phyloP scores from a whole-genome alignment of 2,888 invertebrate species.

The Platycnemis pennipes region DNA sequence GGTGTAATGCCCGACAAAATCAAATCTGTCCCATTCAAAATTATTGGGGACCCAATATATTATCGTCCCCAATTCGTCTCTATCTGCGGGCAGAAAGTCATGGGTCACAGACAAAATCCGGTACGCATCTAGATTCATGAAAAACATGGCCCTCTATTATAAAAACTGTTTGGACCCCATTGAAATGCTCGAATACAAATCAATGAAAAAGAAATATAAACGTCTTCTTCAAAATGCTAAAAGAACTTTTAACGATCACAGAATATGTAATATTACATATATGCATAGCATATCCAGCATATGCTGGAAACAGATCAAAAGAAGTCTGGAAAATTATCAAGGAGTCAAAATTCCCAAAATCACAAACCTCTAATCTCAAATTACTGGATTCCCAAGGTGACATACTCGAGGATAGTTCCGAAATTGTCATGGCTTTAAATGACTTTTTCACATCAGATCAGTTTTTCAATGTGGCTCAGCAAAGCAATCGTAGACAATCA shows the following conservation, averaged over 20 bases:
- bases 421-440: neutral
- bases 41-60: too few species aligned
- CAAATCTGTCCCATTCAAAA: too few species aligned
- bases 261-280: neutral
- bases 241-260: neutral
- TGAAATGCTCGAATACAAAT: neutral
- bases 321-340: too few species aligned
- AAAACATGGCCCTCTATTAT: neutral
- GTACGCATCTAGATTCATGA: too few species aligned
- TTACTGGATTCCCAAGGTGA: constrained; percentile 7
- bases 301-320: neutral
- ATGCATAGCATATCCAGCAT: too few species aligned
- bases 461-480: neutral
- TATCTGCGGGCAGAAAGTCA: too few species aligned
- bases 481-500: neutral
- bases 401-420: neutral
- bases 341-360: too few species aligned
- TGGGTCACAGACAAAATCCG: too few species aligned
- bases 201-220: neutral
- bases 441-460: neutral
- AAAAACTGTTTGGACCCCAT: neutral
- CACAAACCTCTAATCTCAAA: too few species aligned
- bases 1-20: too few species aligned
- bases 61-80: too few species aligned
- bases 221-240: too few species aligned